Evolutionary conservation across 2,888 invertebrate species (phyloP), one percentile per base, ranked within the genome.

Genomic region (Cephus nigrinus): DNA sequence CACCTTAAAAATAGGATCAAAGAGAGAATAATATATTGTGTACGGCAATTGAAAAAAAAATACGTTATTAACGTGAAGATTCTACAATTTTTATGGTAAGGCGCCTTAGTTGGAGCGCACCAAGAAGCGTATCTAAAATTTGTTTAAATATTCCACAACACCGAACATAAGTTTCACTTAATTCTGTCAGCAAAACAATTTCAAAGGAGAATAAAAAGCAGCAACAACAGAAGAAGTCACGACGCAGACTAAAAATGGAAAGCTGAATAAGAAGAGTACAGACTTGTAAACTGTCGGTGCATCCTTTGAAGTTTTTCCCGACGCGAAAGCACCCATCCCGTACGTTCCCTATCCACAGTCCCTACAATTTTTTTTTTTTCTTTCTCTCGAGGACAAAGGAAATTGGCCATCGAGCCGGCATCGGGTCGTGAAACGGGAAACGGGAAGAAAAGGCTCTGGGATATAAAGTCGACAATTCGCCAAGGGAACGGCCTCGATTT

Each of bases 401-500:
- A 71, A 71, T 71, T 34, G 33, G 71, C 71, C 71, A 33, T 71
- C 71, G 33, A 71, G 71, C 9, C 71, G 71, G 15, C 31, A 33
- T 31, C 71, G 55, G 55, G 40, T 73, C 68, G 78, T 69, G 55
- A 69, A 36, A 35, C 34, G 74, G 34, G 74, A 30, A 34, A 74
- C 30, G 33, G 31, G 72, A 33, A 71, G 72, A 71, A 35, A 78
- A 75, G 78, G 40, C 73, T 73, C 74, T 74, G 75, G 78, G 82
- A 84, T 82, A 80, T 82, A 82, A 80, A 81, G 80, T 76, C 81
- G 80, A 32, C 80, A 82, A 86, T 83, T 83, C 85, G 78, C 76
- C 55, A 76, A 40, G 80, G 78, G 81, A 87, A 86, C 83, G 85
- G 82, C 82, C 80, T 79, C 86, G 84, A 86, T 88, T 87, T 88